Evolutionary conservation across 1,140 invertebrate genomes (phyloP).

Genomic region (Nephotettix cincticeps): DNA sequence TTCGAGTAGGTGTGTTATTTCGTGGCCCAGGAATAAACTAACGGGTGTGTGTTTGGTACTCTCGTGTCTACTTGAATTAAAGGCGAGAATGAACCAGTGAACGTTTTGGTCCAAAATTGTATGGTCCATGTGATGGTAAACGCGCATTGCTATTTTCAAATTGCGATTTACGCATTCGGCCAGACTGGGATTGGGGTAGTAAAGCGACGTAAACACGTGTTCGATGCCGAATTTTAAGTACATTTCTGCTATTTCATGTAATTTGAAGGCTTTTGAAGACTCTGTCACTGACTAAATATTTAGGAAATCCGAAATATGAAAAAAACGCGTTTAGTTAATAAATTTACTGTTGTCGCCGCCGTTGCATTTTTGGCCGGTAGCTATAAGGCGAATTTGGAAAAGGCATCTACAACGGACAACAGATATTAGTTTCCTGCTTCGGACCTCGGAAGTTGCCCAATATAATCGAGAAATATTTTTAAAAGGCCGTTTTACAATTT

Average conservation of each 20-base stretch:
- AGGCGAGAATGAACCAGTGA: not conserved
- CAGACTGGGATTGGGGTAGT: slow-evolving; percentile 4
- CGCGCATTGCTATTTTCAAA: not conserved
- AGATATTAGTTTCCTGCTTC: not conserved
- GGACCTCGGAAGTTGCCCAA: not conserved
- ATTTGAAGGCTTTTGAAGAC: not conserved
- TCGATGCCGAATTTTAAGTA: not conserved
- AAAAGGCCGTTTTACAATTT: not conserved
- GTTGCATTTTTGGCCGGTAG: not conserved
- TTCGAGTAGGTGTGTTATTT: not conserved
- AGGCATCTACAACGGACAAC: not conserved
- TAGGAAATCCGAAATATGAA: not conserved
- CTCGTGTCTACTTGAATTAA: not conserved
- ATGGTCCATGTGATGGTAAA: not conserved
- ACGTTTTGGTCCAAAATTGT: not conserved
- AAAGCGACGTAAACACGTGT: not conserved
- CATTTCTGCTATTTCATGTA: slow-evolving; percentile 1
- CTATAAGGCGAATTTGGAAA: not conserved
- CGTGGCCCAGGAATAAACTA: not conserved
- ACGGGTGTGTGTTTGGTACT: not conserved
- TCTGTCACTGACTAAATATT: not conserved
- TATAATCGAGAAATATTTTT: not conserved
- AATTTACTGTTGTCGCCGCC: not conserved
- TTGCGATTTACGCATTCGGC: not conserved
- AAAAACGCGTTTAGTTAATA: not conserved